These are phyloP conservation scores for Hippocampus mohnikei DNA, from an alignment of 2,113 vertebrate genomes.

Conservation along the genomic window DNA sequence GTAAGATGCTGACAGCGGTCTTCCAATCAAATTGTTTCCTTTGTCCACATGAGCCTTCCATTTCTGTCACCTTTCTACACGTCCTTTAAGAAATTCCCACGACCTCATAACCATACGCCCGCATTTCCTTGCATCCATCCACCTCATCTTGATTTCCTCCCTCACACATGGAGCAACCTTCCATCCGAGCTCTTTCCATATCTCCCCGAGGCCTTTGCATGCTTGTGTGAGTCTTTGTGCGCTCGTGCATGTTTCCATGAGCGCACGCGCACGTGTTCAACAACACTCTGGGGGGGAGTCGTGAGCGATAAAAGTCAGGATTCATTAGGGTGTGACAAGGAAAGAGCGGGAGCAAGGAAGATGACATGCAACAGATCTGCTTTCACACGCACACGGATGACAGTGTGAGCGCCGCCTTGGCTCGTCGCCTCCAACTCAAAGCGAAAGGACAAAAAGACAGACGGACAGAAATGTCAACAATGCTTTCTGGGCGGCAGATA, in stretches of 20 bases:
- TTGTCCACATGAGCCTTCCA: neutral
- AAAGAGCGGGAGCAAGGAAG: conserved; percentile 7
- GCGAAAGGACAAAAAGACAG: conserved; percentile 13
- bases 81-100: conserved; percentile 14
- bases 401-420: conserved; percentile 3
- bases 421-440: conserved; percentile 5
- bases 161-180: neutral
- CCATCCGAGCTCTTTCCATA: conserved; percentile 4
- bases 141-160: conserved; percentile 10
- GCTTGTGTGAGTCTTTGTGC: neutral
- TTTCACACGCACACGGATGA: conserved; percentile 13
- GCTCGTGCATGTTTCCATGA: conserved; percentile 1
- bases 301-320: conserved; percentile 11
- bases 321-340: conserved; percentile 28
- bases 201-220: neutral
- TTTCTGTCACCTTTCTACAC: conserved; percentile 12
- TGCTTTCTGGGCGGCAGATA: conserved; percentile 34
- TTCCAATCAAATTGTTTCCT: no score
- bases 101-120: conserved; percentile 9
- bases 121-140: conserved; percentile 21
- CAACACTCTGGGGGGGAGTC: conserved; percentile 12
- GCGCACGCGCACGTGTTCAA: neutral
- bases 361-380: conserved; percentile 29
- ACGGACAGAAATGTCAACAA: conserved; percentile 44
- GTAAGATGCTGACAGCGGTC: neutral